Evolutionary conservation across 2,888 invertebrate species (phyloP).

Genomic region (Epirrhoe alternata): DNA sequence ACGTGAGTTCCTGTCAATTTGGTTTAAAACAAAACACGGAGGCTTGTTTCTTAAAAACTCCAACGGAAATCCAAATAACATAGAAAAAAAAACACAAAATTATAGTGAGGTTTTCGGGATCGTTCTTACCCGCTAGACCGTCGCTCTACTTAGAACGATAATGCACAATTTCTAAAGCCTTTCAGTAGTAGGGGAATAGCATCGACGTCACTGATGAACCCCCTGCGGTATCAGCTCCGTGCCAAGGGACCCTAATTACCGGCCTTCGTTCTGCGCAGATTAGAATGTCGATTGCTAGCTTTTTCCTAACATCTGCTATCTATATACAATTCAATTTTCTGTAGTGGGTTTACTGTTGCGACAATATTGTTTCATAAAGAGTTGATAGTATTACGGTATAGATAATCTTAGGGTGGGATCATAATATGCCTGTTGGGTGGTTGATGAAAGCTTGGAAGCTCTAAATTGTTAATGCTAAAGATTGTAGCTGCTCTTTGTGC

Average conservation of each 20-base stretch:
- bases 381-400: too few species aligned
- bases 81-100: not conserved
- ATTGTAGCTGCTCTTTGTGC: too few species aligned
- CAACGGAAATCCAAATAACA: too few species aligned
- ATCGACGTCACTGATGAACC: conserved; percentile 61
- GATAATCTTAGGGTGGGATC: too few species aligned
- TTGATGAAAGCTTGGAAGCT: too few species aligned
- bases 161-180: conserved; percentile 1
- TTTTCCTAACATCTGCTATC: conserved; percentile 30
- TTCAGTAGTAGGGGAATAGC: conserved; percentile 39
- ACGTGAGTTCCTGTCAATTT: too few species aligned
- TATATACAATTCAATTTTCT: conserved; percentile 5
- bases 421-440: too few species aligned
- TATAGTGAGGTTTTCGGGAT: not conserved
- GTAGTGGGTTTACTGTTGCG: conserved; percentile 1
- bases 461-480: too few species aligned
- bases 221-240: conserved; percentile 53
- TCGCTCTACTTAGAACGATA: not conserved
- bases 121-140: too few species aligned
- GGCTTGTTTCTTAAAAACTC: too few species aligned
- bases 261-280: conserved; percentile 56
- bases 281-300: conserved; percentile 54
- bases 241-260: conserved; percentile 65
- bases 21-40: too few species aligned
- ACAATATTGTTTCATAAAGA: not conserved